Base-by-base conservation (phyloP, 1,140 invertebrate species). In the Coptotermes formosanus region DNA sequence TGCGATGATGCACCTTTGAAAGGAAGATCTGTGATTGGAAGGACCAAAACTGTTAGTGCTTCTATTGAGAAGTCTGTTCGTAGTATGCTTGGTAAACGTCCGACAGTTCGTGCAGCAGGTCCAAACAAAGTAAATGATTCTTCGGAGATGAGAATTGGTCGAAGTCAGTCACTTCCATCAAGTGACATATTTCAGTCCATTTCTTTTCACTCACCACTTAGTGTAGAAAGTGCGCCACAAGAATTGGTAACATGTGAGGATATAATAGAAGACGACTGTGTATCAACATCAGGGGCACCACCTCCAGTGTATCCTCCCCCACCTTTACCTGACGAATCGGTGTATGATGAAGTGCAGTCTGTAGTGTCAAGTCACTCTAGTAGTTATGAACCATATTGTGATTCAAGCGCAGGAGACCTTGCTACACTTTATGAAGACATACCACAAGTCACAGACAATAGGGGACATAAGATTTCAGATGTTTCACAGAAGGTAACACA, bases 231-330 rank as follows among this genome's bases (percentile, higher is more conserved):
- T 86, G 89, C 88, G 87, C 87, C 87, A n/a, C 88, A 89, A 75
- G 87, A 85, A 83, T 87, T 88, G 44, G 83, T 88, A 48, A 81
- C 83, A n/a, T 82, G 48, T 21, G 69, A 84, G 45, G 25, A n/a
- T 8, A 86, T 83, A 69, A 81, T 87, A 43, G 84, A 16, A 69
- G 87, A 81, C 88, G 87, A 52, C 85, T 87, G 88, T 69, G 88
- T 89, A 43, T 21, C 30, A 23, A 84, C 64, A 30, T 89, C 90
- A 84, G 91, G 90, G 87, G 90, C 91, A 86, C 92, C 92, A 43
- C 93, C 93, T 21, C 92, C 93, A 19, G 89, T 91, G 52, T 93
- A 93, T 89, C 93, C 93, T 38, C 93, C 93, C 55, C 93, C 93
- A 43, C 93, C 93, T 64, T 89, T 93, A 88, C 92, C 93, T 55